Base-by-base conservation (phyloP, 2,888 invertebrate species). In the Melolontha melolontha region DNA sequence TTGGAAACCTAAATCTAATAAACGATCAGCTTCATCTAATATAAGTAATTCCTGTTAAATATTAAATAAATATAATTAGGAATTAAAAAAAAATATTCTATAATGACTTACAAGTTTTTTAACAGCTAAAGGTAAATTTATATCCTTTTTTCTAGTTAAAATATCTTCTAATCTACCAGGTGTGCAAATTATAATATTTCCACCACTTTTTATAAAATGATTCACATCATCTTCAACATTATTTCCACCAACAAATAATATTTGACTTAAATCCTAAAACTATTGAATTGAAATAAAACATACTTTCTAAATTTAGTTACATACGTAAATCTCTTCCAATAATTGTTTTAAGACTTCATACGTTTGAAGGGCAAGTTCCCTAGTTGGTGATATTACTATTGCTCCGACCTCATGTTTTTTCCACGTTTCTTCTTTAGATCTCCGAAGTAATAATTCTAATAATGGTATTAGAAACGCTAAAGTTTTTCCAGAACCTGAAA, bases 21-120 rank as follows among this genome's bases (percentile, higher is more conserved):
- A 86, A 50, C 96, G 89, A 83, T 99, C 99, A 0, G 98, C 98
- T 86, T 99, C 99, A 81, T 99, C 99, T 22, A 99, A 85, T 1
- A 99, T 90, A 40, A 99, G 83, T 47, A 99, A 86, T 83, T 99
- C 98, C 91, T 94, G 77, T 29, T 83, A 84, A 55, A 65, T 49
- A 41, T 14, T 4, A 14, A n/a, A 47, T 10, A 14, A 47, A 47
- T 17, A 12, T 11, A 1, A 42, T 5, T 12, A 6, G 5, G 47
- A 16, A n/a, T 14, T 11, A 4, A 50, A 10, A 34, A 16, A 47
- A 47, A 12, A 7, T 47, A 8, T 0, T 22, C 11, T 1, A 44
- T 5, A 29, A 63, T 17, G 50, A 81, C 84, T 83, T 84, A 94
- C 94, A 86, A 96, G 83, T 77, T 91, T 90, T 80, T 93, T 96